These are phyloP conservation scores for Pipistrellus kuhlii DNA, from an alignment of 2,797 vertebrate genomes.

Conservation along the genomic window DNA sequence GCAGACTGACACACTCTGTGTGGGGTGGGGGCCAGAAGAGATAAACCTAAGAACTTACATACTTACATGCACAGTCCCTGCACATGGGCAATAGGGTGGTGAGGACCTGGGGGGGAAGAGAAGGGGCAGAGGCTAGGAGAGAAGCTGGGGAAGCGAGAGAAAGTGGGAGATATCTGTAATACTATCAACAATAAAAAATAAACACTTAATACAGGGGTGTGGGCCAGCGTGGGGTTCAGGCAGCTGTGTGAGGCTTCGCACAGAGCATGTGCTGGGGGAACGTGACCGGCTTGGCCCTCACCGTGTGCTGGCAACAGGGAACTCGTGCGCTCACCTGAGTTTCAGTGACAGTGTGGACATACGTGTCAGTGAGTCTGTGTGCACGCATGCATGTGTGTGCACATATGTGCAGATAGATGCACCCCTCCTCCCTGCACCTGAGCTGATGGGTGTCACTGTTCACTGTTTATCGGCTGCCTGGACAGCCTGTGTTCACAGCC, in stretches of 20 bases:
- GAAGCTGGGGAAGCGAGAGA: too few relatives aligned
- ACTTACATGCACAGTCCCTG: too few relatives aligned
- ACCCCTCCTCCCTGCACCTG: neutral
- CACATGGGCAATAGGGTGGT: too few relatives aligned
- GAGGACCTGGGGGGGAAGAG: too few relatives aligned
- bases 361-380: neutral
- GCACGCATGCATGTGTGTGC: neutral
- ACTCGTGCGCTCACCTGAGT: neutral
- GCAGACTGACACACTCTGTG: too few relatives aligned
- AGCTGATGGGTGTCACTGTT: neutral
- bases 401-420: neutral
- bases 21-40: too few relatives aligned
- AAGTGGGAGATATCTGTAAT: too few relatives aligned
- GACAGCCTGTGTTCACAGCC: neutral
- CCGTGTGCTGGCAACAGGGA: neutral
- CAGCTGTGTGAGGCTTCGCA: neutral
- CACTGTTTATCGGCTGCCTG: constrained; percentile 6
- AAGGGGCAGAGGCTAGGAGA: too few relatives aligned
- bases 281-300: neutral
- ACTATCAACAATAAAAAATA: neutral
- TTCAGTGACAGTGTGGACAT: neutral
- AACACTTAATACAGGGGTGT: neutral
- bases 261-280: neutral
- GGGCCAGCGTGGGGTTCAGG: neutral
- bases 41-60: too few relatives aligned